These are phyloP conservation scores for Meteorus cinctellus DNA, from an alignment of 2,888 invertebrate genomes.

Conservation along the genomic window DNA sequence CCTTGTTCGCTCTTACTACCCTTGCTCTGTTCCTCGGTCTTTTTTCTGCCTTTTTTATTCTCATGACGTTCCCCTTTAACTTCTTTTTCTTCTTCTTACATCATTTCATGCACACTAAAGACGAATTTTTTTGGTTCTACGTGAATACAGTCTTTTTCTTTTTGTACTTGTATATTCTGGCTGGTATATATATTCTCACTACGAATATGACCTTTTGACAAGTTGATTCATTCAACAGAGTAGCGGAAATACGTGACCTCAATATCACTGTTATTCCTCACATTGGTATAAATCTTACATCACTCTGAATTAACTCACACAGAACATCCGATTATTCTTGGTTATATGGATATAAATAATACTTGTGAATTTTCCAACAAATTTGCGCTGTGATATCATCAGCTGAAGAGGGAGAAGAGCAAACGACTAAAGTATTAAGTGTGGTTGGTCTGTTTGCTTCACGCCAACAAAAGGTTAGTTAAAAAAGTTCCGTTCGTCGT, in stretches of 20 bases:
- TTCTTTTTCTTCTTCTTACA: slow-evolving; percentile 40
- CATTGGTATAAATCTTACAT: background rate
- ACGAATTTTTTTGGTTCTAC: slow-evolving; percentile 15
- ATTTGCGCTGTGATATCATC: slow-evolving; percentile 11
- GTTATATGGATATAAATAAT: background rate
- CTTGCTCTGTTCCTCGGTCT: slow-evolving; percentile 31
- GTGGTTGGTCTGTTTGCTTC: slow-evolving; percentile 49
- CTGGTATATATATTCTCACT: background rate
- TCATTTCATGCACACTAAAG: slow-evolving; percentile 50
- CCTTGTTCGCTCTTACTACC: slow-evolving; percentile 40
- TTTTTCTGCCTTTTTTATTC: slow-evolving; percentile 24
- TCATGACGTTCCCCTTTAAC: slow-evolving; percentile 32
- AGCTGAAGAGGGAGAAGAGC: background rate
- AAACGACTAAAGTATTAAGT: slow-evolving; percentile 43
- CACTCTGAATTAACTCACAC: background rate
- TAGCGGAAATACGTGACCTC: background rate
- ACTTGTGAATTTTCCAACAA: background rate
- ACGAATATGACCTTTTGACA: background rate
- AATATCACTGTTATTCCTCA: background rate
- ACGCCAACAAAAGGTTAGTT: slow-evolving; percentile 48
- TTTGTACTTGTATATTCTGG: background rate
- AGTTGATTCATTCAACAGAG: background rate
- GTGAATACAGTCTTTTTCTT: background rate
- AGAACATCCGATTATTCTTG: background rate
- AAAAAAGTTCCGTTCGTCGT: slow-evolving; percentile 51